phyloP scores from a whole-genome alignment of 2,888 invertebrate species.

The Spialia ferax region DNA sequence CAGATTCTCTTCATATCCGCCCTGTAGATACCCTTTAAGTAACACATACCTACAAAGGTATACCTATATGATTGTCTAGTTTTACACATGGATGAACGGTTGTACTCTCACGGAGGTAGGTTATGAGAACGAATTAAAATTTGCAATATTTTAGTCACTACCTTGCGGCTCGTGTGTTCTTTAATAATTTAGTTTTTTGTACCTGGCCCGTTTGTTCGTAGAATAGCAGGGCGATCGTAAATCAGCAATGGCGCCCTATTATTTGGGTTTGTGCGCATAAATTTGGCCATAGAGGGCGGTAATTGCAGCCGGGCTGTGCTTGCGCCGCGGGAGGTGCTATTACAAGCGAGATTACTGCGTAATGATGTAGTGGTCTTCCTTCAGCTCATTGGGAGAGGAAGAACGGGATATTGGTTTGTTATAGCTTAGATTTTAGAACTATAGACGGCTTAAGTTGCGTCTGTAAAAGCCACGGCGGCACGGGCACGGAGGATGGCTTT shows the following conservation, averaged over 20 bases:
- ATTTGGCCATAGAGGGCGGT: conserved; percentile 59
- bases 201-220: conserved; percentile 70
- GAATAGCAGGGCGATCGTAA: conserved; percentile 74
- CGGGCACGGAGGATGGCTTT: too few species aligned
- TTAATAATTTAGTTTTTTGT: conserved; percentile 65
- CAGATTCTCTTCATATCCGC: not conserved
- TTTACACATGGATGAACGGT: not conserved
- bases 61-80: too few species aligned
- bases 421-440: not conserved
- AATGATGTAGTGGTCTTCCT: conserved; percentile 34
- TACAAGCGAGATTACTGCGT: conserved; percentile 38
- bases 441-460: not conserved
- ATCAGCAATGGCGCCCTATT: conserved; percentile 83
- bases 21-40: not conserved
- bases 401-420: conserved; percentile 29
- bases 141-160: conserved; percentile 7
- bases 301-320: conserved; percentile 48
- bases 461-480: not conserved
- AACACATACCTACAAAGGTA: not conserved
- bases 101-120: not conserved
- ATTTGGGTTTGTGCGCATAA: conserved; percentile 74
- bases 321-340: conserved; percentile 50
- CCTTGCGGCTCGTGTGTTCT: conserved; percentile 34
- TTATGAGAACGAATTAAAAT: not conserved
- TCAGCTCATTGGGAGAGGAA: conserved; percentile 33